Conservation (phyloP, 1,140 invertebrate species). For the Drosophila triauraria region DNA sequence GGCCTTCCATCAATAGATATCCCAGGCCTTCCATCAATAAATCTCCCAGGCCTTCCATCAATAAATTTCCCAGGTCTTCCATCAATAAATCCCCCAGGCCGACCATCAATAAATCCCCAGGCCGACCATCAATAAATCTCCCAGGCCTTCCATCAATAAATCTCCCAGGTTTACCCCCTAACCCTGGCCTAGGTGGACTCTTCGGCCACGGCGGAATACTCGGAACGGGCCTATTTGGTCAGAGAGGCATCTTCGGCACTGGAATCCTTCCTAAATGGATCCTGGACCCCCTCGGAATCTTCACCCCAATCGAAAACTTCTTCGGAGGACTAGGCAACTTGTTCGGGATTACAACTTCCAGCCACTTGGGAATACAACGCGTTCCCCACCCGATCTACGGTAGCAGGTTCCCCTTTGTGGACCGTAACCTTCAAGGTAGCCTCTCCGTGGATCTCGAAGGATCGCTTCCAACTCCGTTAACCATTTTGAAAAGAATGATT, state of each 20-base stretch:
- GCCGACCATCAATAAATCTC: no score
- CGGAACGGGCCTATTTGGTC: conserved; percentile 20
- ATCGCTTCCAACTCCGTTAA: conserved; percentile 10
- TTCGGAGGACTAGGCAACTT: conserved; percentile 17
- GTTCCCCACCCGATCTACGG: background rate
- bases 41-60: no score
- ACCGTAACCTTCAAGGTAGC: background rate
- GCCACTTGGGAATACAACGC: background rate
- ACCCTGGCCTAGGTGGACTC: no score
- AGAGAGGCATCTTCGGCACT: conserved; percentile 23
- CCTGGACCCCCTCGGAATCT: conserved; percentile 18
- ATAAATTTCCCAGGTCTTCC: no score
- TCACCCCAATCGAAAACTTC: conserved; percentile 22
- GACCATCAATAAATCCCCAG: no score
- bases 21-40: no score
- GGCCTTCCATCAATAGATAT: no score
- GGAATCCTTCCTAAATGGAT: conserved; percentile 12
- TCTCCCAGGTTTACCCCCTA: no score
- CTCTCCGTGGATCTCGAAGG: conserved; percentile 11
- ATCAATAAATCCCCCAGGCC: no score
- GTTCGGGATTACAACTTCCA: conserved; percentile 2
- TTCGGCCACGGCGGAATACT: conserved; percentile 12
- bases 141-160: no score
- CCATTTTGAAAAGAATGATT: conserved; percentile 1
- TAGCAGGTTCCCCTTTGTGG: background rate